Conservation (phyloP, 2,113 vertebrate species). For the Ciconia boyciana region DNA sequence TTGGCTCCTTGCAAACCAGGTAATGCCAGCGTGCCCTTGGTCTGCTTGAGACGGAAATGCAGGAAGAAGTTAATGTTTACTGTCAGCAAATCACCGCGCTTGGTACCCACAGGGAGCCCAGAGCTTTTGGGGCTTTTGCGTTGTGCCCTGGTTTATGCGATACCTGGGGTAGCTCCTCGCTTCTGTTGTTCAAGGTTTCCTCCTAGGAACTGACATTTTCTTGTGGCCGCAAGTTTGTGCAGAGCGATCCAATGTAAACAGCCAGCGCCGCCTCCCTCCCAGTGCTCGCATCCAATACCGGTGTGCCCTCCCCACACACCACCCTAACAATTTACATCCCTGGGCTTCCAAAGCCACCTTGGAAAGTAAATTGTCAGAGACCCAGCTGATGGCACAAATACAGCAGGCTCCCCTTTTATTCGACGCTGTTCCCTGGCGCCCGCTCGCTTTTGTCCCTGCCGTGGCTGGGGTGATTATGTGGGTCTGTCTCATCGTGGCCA, state of each 20-base stretch:
- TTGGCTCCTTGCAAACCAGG: background rate
- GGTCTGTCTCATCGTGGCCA: constrained; percentile 17
- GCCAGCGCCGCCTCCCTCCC: background rate
- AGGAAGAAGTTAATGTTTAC: background rate
- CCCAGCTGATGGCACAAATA: background rate
- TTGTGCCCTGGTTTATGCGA: background rate
- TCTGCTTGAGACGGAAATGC: background rate
- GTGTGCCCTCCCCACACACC: accelerated
- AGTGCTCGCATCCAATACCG: accelerated
- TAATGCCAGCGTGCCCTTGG: background rate
- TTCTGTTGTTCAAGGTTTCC: background rate
- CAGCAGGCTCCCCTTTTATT: background rate
- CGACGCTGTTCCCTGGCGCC: accelerated
- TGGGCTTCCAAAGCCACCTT: background rate
- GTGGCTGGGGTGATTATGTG: background rate
- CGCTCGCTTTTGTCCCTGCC: background rate
- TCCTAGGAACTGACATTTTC: background rate
- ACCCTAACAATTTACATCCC: accelerated
- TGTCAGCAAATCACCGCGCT: background rate
- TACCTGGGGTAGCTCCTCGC: background rate
- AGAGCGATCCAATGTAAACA: background rate
- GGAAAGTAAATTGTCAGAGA: background rate
- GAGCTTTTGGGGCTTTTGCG: background rate
- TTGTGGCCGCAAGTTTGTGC: background rate
- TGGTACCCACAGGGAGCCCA: background rate